Evolutionary conservation across 2,888 invertebrate species (phyloP), one percentile per base, ranked within the genome.

Genomic region (Drosophila picticornis): DNA sequence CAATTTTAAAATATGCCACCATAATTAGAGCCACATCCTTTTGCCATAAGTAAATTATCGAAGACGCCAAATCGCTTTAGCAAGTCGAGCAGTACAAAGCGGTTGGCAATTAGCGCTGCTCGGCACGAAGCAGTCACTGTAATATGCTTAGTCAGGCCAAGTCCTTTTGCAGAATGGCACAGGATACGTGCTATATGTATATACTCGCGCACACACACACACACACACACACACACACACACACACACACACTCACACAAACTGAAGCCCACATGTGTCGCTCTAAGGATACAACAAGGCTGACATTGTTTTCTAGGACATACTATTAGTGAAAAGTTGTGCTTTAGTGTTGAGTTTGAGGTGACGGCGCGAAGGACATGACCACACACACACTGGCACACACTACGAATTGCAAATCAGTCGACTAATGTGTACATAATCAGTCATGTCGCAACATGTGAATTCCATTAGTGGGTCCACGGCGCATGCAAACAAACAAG

Each of bases 391-490:
- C n/a, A 51, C 29, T 50, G 61, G 40, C 58, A 69, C 81, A 65
- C 75, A 81, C 78, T 89, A 74, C 66, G 88, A 87, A 87, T 87
- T 87, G 87, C 90, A 88, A 88, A 88, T 88, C 87, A 90, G 90
- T 89, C 88, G 85, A 77, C 90, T 90, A 90, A 87, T 87, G 87
- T 83, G 83, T 78, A 89, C 88, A 90, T 89, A 90, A 89, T 87
- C 87, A 88, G 90, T 90, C 87, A 88, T 90, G 90, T 90, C 77
- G 83, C 88, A 77, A 88, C 87, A 88, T 90, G 90, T 69, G 90
- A 88, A 88, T 90, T 88, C 87, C 87, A 88, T 88, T 88, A 90
- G 87, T 85, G 81, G 67, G 75, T 85, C 88, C 84, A 84, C 77
- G 83, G 80, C 62, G 61, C 79, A 70, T 71, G 85, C 75, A 80